phyloP scores from a whole-genome alignment of 2,113 vertebrate species.

The Oryzias javanicus region DNA sequence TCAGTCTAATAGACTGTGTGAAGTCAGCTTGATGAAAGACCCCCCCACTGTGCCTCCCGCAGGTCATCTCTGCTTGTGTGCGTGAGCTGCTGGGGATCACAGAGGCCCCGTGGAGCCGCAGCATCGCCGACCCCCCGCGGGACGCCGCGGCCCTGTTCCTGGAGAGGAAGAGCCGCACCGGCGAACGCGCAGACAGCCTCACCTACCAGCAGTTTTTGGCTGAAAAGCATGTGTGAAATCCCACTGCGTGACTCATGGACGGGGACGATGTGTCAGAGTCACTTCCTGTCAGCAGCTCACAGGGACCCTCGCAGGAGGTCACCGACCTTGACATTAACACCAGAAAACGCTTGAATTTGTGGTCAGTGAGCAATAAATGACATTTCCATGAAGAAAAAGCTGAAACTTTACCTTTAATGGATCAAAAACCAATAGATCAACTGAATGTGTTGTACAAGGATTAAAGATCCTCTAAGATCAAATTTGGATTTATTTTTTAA shows the following conservation, averaged over 20 bases:
- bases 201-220: slow-evolving; percentile 77
- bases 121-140: slow-evolving; percentile 78
- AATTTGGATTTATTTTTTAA: too few relatives aligned
- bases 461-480: too few relatives aligned
- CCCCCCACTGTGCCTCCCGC: slow-evolving; percentile 44
- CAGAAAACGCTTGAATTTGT: slow-evolving; percentile 25
- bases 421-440: too few relatives aligned
- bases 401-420: too few relatives aligned
- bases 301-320: slow-evolving; percentile 35
- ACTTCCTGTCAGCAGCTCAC: slow-evolving; percentile 20
- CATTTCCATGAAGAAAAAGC: neutral
- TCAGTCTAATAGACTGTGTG: slow-evolving; percentile 13
- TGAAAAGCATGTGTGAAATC: slow-evolving; percentile 25
- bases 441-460: too few relatives aligned
- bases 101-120: slow-evolving; percentile 79
- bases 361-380: neutral
- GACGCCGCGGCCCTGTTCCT: slow-evolving; percentile 83
- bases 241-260: slow-evolving; percentile 8
- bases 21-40: slow-evolving; percentile 33
- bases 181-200: slow-evolving; percentile 76
- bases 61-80: slow-evolving; percentile 81
- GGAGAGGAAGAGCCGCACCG: slow-evolving; percentile 81
- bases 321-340: slow-evolving; percentile 44
- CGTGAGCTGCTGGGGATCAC: slow-evolving; percentile 79
- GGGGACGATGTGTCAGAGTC: slow-evolving; percentile 35